Evolutionary conservation across 2,888 invertebrate genomes (phyloP).

Genomic region (Epiblema foenella): DNA sequence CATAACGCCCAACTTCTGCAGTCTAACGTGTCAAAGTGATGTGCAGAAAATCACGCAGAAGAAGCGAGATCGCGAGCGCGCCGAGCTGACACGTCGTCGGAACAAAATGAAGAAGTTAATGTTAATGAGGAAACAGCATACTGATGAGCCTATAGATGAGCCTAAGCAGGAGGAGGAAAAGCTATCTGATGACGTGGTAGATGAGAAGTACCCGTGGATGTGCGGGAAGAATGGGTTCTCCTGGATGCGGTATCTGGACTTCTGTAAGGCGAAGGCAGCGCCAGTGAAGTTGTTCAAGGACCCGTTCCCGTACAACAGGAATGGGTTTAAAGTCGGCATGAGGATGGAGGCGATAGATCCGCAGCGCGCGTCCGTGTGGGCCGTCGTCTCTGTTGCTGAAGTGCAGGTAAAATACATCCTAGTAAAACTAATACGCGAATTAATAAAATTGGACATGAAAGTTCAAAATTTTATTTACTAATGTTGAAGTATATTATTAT

Average conservation of each 20-base stretch:
- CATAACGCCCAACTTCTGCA: constrained; percentile 91
- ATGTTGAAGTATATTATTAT: too few relatives aligned
- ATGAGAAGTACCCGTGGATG: constrained; percentile 88
- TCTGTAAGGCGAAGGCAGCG: constrained; percentile 89
- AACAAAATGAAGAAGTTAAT: constrained; percentile 74
- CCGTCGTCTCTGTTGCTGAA: constrained; percentile 93
- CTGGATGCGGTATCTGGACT: constrained; percentile 91
- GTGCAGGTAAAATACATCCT: constrained; percentile 69
- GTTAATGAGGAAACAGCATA: constrained; percentile 71
- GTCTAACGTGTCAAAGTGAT: constrained; percentile 87
- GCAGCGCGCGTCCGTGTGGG: constrained; percentile 94
- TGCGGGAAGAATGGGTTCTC: constrained; percentile 90
- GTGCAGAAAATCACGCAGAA: constrained; percentile 71
- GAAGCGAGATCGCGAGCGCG: constrained; percentile 71
- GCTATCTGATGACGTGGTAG: constrained; percentile 65
- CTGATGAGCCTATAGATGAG: constrained; percentile 58
- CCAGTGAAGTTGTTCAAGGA: constrained; percentile 92
- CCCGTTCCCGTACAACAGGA: constrained; percentile 90
- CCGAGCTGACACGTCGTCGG: constrained; percentile 70
- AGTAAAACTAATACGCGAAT: too few relatives aligned
- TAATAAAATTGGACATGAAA: too few relatives aligned
- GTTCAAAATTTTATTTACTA: too few relatives aligned
- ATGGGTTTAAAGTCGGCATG: constrained; percentile 93
- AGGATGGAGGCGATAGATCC: constrained; percentile 97
- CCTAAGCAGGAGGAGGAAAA: constrained; percentile 58